Evolutionary conservation across 2,888 invertebrate species (phyloP), one percentile per base, ranked within the genome.

Genomic region (Barypeithes pellucidus): DNA sequence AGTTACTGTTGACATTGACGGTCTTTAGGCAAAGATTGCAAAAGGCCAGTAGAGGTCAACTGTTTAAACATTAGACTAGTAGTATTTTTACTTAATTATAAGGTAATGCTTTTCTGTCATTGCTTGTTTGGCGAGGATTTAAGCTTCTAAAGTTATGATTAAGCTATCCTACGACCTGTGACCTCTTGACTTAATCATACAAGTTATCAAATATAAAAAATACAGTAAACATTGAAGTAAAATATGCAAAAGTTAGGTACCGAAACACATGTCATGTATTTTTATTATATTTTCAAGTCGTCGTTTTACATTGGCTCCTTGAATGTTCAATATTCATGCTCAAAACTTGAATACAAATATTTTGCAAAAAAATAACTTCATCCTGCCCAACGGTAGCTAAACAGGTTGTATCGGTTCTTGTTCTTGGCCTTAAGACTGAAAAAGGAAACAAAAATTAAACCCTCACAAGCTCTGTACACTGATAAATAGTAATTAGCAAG

Each of bases 1-100:
- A 84, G 84, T 84, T 84, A 84, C 82, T 86, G 85, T 86, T 86
- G 86, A 86, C 85, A 86, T 86, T 86, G 86, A 86, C 84, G 85
- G 85, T 84, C 85, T 82, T 80, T 84, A 84, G 84, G 84, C 83
- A 84, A 85, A 85, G 84, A 84, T 84, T 84, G 85, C 85, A 85
- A 85, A 85, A 85, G 85, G 85, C 85, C 85, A 84, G 82, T 84
- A 84, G 85, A 85, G 86, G 86, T 86, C 85, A 86, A 85, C 83
- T 84, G 82, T 85, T 84, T 81, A 83, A 84, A 84, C 83, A 78
- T 73, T 65, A 36, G 20, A 18, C 47, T 29, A 70, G 43, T 59
- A 33, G 33, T 47, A 43, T 22, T 60, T 59, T 60, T 59, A 24
- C 7, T 22, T 36, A 61, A 39, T 39, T 41, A 59, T 52, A 47